phyloP scores from a whole-genome alignment of 92 coral and sea anemone genomes.

The Ricordea florida region DNA sequence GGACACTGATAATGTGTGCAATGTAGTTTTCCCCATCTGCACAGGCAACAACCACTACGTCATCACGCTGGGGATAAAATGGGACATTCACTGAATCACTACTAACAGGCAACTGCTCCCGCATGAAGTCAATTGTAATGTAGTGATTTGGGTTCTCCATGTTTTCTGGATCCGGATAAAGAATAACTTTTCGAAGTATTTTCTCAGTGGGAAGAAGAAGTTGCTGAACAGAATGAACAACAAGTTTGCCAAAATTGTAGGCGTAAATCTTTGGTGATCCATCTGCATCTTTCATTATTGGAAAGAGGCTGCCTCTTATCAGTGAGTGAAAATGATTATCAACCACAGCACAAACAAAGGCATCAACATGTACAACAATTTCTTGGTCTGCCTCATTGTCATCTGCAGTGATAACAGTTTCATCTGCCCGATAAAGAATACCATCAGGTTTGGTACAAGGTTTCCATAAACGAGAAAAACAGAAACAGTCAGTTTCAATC shows the following conservation, averaged over 20 bases:
- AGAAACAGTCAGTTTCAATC: slow-evolving; percentile 16
- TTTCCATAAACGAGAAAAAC: slow-evolving; percentile 5
- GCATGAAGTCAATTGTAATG: slow-evolving; percentile 7
- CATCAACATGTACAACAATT: slow-evolving; percentile 3
- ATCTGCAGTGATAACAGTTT: slow-evolving; percentile 17
- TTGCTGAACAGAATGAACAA: neutral
- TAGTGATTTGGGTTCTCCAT: slow-evolving; percentile 1
- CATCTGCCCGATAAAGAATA: neutral
- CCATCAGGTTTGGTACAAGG: neutral
- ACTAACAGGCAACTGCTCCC: neutral
- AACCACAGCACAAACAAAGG: slow-evolving; percentile 26
- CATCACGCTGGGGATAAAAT: slow-evolving; percentile 24
- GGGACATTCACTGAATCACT: slow-evolving; percentile 1
- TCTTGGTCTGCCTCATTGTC: slow-evolving; percentile 41
- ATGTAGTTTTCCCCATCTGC: slow-evolving; percentile 17
- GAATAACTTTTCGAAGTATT: slow-evolving; percentile 11
- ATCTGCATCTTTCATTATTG: slow-evolving; percentile 5
- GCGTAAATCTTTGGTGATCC: neutral
- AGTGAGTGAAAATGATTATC: slow-evolving; percentile 15
- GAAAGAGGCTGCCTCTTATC: slow-evolving; percentile 5
- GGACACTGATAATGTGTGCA: slow-evolving; percentile 20
- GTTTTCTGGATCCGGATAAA: slow-evolving; percentile 29
- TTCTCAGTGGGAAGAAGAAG: slow-evolving; percentile 3
- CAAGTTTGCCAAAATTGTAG: neutral
- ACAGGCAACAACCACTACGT: slow-evolving; percentile 10